phyloP scores from a whole-genome alignment of 2,888 invertebrate species.

The Nezara viridula region DNA sequence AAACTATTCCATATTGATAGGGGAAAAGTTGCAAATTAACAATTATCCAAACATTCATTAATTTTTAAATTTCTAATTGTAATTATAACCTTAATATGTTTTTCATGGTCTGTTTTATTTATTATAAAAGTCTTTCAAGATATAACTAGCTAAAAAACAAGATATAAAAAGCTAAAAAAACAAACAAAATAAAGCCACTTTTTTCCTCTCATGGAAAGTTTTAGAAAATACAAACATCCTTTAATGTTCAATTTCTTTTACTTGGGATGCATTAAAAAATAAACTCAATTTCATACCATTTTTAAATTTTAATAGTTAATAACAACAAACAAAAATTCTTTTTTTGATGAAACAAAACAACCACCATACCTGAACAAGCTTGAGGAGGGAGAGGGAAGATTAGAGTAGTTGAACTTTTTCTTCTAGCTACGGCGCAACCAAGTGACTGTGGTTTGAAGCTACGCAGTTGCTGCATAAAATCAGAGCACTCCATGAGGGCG shows the following conservation, averaged over 20 bases:
- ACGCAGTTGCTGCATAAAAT: slow-evolving; percentile 96
- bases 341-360: neutral
- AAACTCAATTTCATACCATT: neutral
- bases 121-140: neutral
- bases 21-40: too few species aligned
- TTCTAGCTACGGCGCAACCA: slow-evolving; percentile 93
- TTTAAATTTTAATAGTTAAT: neutral
- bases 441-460: slow-evolving; percentile 96
- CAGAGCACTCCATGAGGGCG: slow-evolving; percentile 96
- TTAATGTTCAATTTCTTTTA: neutral
- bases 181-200: neutral
- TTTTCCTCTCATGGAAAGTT: neutral
- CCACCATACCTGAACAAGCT: slow-evolving; percentile 87
- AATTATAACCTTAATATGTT: neutral
- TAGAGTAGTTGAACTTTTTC: slow-evolving; percentile 93
- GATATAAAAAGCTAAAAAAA: neutral
- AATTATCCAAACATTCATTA: too few species aligned
- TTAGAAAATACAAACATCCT: neutral
- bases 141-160: neutral
- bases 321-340: neutral
- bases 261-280: neutral
- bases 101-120: too few species aligned
- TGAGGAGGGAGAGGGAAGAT: slow-evolving; percentile 95
- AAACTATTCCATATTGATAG: too few species aligned
- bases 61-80: too few species aligned